Evolutionary conservation across 1,140 invertebrate genomes (phyloP), one percentile per base, ranked within the genome.

Genomic region (Drosophila truncata): DNA sequence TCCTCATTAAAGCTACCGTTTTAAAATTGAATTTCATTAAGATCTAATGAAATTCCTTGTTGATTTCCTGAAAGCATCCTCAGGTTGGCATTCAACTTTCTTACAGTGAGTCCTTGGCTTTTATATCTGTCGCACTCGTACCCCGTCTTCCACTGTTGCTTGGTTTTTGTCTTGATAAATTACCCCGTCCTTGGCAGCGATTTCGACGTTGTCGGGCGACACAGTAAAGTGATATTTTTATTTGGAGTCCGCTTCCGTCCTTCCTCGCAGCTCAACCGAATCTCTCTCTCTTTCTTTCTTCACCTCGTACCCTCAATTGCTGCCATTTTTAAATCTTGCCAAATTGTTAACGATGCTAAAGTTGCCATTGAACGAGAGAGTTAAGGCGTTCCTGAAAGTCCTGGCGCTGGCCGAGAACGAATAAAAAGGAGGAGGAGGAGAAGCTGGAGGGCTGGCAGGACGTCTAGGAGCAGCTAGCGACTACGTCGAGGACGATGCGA

Each of bases 141-240:
- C 46, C 18, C 46, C 39, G 27, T 57, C 61, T 25, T 39, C 50
- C 44, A 46, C 59, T 39, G 59, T 44, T 66, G 65, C 79, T 78
- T 63, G 78, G 72, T 90, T 90, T 88, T 88, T 88, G 84, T 88
- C 84, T 88, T 88, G 84, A 88, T 88, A 88, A 88, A 88, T 88
- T 88, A 88, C 84, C 84, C 78, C 84, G 84, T 88, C 84, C 84
- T 87, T 87, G 84, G 81, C 80, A 74, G 83, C 65, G 83, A 82
- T 73, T 81, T 79, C 71, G 66, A 49, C 64, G 71, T 80, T 65
- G 75, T 77, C 59, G 75, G 55, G 80, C 80, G 84, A 88, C 84
- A 88, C 64, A 84, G 84, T 88, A 88, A 88, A 88, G 84, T 88
- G 84, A 88, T 88, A 88, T 88, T 88, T 88, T 90, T 88, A 88